Evolutionary conservation across 2,888 invertebrate genomes (phyloP).

Genomic region (Ennomos quercinarius): DNA sequence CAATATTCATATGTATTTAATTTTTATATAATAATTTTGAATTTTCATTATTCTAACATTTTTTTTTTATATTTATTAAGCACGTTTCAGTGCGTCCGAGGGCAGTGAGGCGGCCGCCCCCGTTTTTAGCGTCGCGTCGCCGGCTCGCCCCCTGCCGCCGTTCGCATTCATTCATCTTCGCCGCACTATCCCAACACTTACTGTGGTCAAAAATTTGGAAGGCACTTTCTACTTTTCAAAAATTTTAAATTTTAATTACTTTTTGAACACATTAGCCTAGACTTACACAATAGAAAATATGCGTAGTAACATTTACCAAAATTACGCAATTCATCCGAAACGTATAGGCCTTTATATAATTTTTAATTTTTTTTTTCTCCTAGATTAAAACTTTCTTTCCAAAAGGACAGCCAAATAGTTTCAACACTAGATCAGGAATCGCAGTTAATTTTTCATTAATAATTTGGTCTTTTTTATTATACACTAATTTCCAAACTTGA

Average conservation of each 20-base stretch:
- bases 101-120: constrained; percentile 15
- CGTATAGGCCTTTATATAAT: constrained; percentile 81
- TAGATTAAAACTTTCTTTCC: constrained; percentile 78
- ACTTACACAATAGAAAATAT: constrained; percentile 86
- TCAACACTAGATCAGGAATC: constrained; percentile 79
- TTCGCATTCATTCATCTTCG: constrained; percentile 68
- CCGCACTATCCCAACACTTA: constrained; percentile 86
- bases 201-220: constrained; percentile 88
- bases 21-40: constrained; percentile 85
- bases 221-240: constrained; percentile 92
- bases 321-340: constrained; percentile 83
- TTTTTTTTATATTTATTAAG: constrained; percentile 78
- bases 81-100: constrained; percentile 59
- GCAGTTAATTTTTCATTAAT: constrained; percentile 74
- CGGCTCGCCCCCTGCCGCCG: constrained; percentile 25
- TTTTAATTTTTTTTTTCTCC: constrained; percentile 66
- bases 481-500: constrained; percentile 81
- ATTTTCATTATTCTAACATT: constrained; percentile 81
- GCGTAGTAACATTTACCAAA: constrained; percentile 85
- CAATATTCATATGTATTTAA: constrained; percentile 84
- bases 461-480: constrained; percentile 83
- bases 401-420: constrained; percentile 84
- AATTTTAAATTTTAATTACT: constrained; percentile 81
- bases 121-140: constrained; percentile 43
- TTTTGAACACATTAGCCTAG: constrained; percentile 92